Evolutionary conservation across 2,888 invertebrate genomes (phyloP).

Genomic region (Tipula confusa): DNA sequence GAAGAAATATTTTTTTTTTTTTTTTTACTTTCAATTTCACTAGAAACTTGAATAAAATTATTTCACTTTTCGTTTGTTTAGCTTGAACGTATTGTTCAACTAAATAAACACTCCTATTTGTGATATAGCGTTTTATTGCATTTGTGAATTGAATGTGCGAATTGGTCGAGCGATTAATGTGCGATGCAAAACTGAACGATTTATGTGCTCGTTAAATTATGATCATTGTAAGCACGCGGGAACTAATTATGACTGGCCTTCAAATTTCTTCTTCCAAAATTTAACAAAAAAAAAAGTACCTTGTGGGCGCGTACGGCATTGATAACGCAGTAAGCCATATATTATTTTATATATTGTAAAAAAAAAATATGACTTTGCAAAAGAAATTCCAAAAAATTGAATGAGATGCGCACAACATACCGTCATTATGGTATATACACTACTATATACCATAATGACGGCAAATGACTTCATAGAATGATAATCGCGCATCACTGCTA

Average conservation of each 20-base stretch:
- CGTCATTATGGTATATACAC: not conserved
- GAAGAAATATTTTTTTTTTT: not conserved
- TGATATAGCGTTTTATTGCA: not conserved
- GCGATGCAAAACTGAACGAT: too few species aligned
- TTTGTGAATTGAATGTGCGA: not conserved
- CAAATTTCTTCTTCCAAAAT: not conserved
- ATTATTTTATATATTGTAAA: not conserved
- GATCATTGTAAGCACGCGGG: not conserved
- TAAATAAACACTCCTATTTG: not conserved
- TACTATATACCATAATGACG: not conserved
- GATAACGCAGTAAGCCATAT: not conserved
- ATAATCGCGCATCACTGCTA: not conserved
- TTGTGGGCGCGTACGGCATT: not conserved
- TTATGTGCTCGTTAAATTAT: too few species aligned
- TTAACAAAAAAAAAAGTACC: not conserved
- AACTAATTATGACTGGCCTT: not conserved
- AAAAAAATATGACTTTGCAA: not conserved
- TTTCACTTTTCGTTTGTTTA: not conserved
- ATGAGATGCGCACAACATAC: not conserved
- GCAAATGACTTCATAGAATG: not conserved
- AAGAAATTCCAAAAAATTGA: not conserved
- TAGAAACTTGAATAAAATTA: not conserved
- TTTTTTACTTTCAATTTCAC: conserved; percentile 9
- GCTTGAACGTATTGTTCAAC: not conserved
- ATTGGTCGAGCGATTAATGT: too few species aligned